Evolutionary conservation across 2,797 vertebrate species (phyloP).

Genomic region (Phylloscopus collybita): DNA sequence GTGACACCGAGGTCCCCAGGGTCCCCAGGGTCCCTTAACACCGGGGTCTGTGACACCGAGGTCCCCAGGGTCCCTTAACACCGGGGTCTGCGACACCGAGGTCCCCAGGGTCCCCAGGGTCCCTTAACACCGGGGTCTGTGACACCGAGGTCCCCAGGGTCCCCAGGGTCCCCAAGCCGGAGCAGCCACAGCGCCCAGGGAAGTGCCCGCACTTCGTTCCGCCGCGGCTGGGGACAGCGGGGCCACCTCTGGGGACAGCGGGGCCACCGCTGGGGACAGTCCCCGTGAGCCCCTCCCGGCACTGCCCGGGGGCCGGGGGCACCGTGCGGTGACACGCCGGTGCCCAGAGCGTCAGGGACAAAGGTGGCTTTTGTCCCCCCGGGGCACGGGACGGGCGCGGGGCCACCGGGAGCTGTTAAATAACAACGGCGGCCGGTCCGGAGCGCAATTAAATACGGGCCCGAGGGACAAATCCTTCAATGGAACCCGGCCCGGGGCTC

Average conservation of each 20-base stretch:
- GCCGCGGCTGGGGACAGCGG: not conserved
- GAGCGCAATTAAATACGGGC: conserved; percentile 46
- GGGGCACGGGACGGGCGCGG: no score
- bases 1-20: no score
- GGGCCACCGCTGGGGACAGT: not conserved
- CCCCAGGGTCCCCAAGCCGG: not conserved
- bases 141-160: no score
- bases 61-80: no score
- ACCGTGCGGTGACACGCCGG: no score
- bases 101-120: not conserved
- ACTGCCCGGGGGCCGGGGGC: not conserved
- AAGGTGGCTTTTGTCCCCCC: not conserved
- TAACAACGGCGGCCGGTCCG: not conserved
- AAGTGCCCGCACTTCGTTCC: conserved; percentile 17
- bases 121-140: not conserved
- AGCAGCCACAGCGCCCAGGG: not conserved
- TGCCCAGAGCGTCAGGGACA: not conserved
- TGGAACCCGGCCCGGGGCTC: not conserved
- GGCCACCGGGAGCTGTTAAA: not conserved
- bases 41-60: no score
- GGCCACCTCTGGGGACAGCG: not conserved
- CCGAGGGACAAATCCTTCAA: conserved; percentile 16
- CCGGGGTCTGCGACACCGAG: fast-evolving
- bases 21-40: not conserved
- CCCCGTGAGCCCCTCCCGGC: not conserved